phyloP scores from a whole-genome alignment of 2,113 vertebrate species.

The Varanus komodoensis region DNA sequence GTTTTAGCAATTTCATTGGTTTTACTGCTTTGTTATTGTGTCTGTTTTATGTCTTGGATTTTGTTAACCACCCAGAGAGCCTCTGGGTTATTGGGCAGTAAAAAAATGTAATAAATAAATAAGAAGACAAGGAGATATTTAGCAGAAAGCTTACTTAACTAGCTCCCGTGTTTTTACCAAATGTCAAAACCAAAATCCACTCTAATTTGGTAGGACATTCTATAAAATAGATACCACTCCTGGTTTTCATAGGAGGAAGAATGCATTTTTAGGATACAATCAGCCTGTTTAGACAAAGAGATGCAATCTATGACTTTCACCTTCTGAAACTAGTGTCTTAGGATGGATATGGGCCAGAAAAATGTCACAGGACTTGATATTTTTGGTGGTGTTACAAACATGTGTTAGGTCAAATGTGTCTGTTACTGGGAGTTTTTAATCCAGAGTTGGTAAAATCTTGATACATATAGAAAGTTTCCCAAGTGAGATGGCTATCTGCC shows the following conservation, averaged over 20 bases:
- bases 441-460: not conserved
- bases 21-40: too few species aligned
- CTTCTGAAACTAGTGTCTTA: not conserved
- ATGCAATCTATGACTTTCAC: not conserved
- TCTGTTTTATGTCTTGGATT: too few species aligned
- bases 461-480: conserved; percentile 12
- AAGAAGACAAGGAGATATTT: not conserved
- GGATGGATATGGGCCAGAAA: not conserved
- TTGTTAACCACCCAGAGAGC: too few species aligned
- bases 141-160: not conserved
- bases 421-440: conserved; percentile 39
- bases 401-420: not conserved
- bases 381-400: not conserved
- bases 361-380: conserved; percentile 30
- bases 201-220: not conserved
- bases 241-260: not conserved
- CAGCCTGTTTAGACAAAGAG: not conserved
- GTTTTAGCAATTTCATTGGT: too few species aligned
- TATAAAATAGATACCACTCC: not conserved
- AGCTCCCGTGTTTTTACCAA: not conserved
- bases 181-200: not conserved
- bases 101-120: too few species aligned
- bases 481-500: conserved; percentile 28
- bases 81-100: too few species aligned
- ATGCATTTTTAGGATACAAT: not conserved